Evolutionary conservation across 2,113 vertebrate species (phyloP), one percentile per base, ranked within the genome.

Genomic region (Menura novaehollandiae): DNA sequence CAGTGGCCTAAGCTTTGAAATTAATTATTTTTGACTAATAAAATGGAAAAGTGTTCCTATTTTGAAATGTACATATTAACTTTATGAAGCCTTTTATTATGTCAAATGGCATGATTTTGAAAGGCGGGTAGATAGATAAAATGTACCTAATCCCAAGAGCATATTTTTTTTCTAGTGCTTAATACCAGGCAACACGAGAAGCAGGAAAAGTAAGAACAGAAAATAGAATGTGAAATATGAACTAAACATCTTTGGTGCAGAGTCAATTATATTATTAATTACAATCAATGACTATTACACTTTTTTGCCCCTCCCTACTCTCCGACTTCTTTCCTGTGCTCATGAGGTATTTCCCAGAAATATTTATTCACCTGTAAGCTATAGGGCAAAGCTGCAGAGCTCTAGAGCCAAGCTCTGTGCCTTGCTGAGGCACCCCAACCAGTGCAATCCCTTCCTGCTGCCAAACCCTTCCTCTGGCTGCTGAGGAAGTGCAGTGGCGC

Each of bases 11-110:
- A 67, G 10, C 28, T 88, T 93, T 94, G 82, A 95, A 84, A 59
- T 18, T 90, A 93, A 91, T 96, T 88, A 7, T 59, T 85, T 91
- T 76, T 90, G 92, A 94, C 51, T 74, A 86, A 88, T 80, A 85
- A 93, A 93, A 80, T 17, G 55, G 27, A 77, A 88, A 89, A 76
- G 0, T 73, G 41, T 69, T 95, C 16, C n/a, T 72, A 30, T 53
- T 83, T 62, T 73, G 30, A 86, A 91, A 88, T 44, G 27, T 26
- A 43, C 9, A 41, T 77, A 62, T 59, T 66, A 83, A 88, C 43
- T 63, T 1, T 27, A 71, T 74, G 71, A 90, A 86, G 22, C 11
- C 30, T 63, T 85, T 83, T 68, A 81, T 85, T 85, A 63, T 56
- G 30, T 86, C 59, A 91, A 52, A 84, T 33, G 18, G n/a, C 49